phyloP scores from a whole-genome alignment of 2,888 invertebrate species.

The Oscheius onirici region DNA sequence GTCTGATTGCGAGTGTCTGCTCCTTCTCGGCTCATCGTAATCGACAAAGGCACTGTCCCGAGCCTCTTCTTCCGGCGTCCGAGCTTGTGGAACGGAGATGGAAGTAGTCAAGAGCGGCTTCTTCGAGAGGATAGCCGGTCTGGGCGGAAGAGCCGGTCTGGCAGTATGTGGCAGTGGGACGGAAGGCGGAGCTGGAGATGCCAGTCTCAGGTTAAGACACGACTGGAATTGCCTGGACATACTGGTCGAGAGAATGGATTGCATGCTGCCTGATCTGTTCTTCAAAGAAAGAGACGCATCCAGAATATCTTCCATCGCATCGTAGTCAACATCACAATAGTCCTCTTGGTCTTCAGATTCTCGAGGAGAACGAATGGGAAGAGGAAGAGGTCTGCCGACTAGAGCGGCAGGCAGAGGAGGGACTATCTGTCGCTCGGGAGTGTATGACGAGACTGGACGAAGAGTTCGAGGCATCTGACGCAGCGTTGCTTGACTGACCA shows the following conservation, averaged over 20 bases:
- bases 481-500: conserved; percentile 24
- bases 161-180: neutral
- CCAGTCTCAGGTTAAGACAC: conserved; percentile 21
- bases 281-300: conserved; percentile 25
- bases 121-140: conserved; percentile 26
- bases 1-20: neutral
- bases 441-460: conserved; percentile 17
- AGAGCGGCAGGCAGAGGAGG: conserved; percentile 30
- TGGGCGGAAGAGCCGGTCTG: conserved; percentile 25
- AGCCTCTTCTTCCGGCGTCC: conserved; percentile 24
- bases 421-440: conserved; percentile 1
- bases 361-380: conserved; percentile 21
- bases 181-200: conserved; percentile 17
- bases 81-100: neutral
- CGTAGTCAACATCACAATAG: conserved; percentile 38
- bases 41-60: conserved; percentile 30
- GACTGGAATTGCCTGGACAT: conserved; percentile 32
- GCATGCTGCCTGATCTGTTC: conserved; percentile 21
- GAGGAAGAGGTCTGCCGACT: conserved; percentile 24
- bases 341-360: conserved; percentile 26
- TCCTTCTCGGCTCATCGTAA: conserved; percentile 13
- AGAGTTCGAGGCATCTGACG: conserved; percentile 22
- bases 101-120: neutral
- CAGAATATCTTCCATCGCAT: conserved; percentile 34
- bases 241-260: neutral